phyloP scores from a whole-genome alignment of 1,140 invertebrate genomes.

The Planococcus citri region DNA sequence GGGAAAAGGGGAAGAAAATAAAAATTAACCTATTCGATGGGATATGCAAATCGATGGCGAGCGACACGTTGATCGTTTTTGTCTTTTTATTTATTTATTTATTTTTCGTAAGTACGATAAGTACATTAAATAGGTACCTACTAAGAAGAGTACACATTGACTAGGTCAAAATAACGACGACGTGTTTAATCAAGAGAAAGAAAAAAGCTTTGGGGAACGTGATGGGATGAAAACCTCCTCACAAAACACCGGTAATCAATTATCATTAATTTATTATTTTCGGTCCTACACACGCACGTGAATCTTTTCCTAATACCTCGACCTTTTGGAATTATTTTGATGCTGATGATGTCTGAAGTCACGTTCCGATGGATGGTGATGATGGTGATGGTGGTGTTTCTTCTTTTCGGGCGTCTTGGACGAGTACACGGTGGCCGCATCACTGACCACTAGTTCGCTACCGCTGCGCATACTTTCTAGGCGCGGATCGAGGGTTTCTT shows the following conservation, averaged over 20 bases:
- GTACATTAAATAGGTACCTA: too few relatives aligned
- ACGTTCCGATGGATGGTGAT: conserved; percentile 44
- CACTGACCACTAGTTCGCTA: conserved; percentile 66
- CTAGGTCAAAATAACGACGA: neutral
- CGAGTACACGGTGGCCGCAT: conserved; percentile 43
- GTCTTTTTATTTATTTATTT: too few relatives aligned
- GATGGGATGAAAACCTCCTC: too few relatives aligned
- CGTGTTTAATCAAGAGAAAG: neutral
- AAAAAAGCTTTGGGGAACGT: too few relatives aligned
- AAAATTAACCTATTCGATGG: neutral
- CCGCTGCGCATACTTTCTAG: conserved; percentile 61
- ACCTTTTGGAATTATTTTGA: neutral
- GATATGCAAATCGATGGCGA: neutral
- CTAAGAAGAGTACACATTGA: too few relatives aligned
- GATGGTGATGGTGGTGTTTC: conserved; percentile 69
- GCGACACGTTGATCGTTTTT: neutral
- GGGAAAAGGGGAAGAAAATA: neutral
- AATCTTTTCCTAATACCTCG: neutral
- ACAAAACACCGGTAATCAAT: too few relatives aligned
- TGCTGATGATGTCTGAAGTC: conserved; percentile 10
- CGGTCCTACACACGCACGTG: too few relatives aligned
- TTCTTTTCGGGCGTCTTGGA: conserved; percentile 51
- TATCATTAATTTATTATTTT: too few relatives aligned
- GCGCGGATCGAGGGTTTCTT: conserved; percentile 56
- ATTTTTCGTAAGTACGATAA: too few relatives aligned